Evolutionary conservation across 1,140 invertebrate species (phyloP).

Genomic region (Drosophila insularis): DNA sequence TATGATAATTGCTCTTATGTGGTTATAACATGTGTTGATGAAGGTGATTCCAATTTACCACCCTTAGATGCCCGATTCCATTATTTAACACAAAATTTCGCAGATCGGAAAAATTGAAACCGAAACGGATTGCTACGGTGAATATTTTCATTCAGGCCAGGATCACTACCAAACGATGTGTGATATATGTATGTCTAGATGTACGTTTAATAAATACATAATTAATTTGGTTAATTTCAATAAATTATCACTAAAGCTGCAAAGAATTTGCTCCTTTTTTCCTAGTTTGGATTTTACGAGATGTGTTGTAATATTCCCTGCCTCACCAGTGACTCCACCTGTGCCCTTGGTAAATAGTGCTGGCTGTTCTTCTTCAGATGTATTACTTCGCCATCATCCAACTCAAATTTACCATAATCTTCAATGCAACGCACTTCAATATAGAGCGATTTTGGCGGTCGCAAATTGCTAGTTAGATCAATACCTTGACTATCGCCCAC

Average conservation of each 20-base stretch:
- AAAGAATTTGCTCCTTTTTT: background rate
- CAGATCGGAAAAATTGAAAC: too few species aligned
- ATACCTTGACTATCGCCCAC: slow-evolving; percentile 92
- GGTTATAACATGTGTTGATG: too few species aligned
- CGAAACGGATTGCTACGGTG: too few species aligned
- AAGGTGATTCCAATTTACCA: too few species aligned
- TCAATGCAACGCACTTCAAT: slow-evolving; percentile 94
- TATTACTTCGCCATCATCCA: slow-evolving; percentile 95
- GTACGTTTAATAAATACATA: too few species aligned
- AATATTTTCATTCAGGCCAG: too few species aligned
- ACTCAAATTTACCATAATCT: slow-evolving; percentile 96
- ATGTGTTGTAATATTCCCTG: slow-evolving; percentile 95
- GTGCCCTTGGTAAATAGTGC: slow-evolving; percentile 93
- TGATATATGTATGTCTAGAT: too few species aligned
- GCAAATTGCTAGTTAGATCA: slow-evolving; percentile 94
- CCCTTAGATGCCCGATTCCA: too few species aligned
- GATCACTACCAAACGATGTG: too few species aligned
- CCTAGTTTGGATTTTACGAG: slow-evolving; percentile 27
- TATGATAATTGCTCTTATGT: too few species aligned
- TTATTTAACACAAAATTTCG: too few species aligned
- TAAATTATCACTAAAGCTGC: background rate
- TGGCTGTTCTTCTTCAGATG: slow-evolving; percentile 95
- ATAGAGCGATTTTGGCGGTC: slow-evolving; percentile 95
- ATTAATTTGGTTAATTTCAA: too few species aligned
- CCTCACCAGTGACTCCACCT: slow-evolving; percentile 95